phyloP scores from a whole-genome alignment of 2,113 vertebrate species.

The Rhabdomys dilectus region DNA sequence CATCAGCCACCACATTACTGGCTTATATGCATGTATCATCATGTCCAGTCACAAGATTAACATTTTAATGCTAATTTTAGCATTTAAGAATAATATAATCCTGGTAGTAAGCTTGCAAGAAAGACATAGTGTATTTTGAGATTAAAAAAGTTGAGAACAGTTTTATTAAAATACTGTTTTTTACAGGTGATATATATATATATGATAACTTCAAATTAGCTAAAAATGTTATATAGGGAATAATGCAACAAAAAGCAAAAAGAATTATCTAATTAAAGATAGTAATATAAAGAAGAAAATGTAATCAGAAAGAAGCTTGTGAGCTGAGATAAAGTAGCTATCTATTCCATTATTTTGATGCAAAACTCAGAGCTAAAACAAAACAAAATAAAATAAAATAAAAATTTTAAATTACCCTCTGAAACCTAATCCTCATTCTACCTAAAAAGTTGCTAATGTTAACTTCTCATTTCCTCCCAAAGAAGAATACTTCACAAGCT shows the following conservation, averaged over 20 bases:
- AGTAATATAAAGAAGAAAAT: background rate
- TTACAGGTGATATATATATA: no score
- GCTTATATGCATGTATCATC: background rate
- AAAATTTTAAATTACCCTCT: background rate
- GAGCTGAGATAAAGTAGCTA: background rate
- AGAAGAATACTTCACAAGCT: slow-evolving; percentile 58
- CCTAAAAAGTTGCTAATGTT: slow-evolving; percentile 46
- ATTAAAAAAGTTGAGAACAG: background rate
- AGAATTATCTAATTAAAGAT: background rate
- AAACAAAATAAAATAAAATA: background rate
- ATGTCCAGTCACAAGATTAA: background rate
- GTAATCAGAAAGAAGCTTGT: background rate
- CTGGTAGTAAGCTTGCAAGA: background rate
- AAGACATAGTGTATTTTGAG: background rate
- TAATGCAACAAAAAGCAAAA: background rate
- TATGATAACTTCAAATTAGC: background rate
- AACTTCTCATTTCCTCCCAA: slow-evolving; percentile 51
- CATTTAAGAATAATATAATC: background rate
- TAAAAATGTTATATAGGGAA: background rate
- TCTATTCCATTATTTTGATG: slow-evolving; percentile 42
- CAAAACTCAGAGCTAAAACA: background rate
- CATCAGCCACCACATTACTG: no score
- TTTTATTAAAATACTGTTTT: background rate
- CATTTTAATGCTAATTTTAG: background rate
- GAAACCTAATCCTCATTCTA: slow-evolving; percentile 55